These are phyloP conservation scores for Buceros bicornis DNA, from an alignment of 2,797 vertebrate genomes.

Conservation along the genomic window DNA sequence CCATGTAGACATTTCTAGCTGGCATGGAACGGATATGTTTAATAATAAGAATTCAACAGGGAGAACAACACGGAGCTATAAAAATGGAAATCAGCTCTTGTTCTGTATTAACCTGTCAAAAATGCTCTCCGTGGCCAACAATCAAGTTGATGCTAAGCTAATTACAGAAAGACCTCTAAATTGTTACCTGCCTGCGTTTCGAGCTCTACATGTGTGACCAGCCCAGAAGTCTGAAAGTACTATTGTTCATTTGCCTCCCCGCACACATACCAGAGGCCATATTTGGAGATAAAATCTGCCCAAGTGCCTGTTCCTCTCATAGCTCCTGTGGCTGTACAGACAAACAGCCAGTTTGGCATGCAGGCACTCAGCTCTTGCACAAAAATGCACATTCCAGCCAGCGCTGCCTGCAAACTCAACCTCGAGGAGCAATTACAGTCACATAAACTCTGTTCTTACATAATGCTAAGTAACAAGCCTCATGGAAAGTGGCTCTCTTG, in stretches of 20 bases:
- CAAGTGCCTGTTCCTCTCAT: not conserved
- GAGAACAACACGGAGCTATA: not conserved
- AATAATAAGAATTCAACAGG: not conserved
- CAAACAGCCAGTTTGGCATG: not conserved
- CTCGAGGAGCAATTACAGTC: constrained; percentile 38
- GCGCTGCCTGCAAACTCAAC: constrained; percentile 42
- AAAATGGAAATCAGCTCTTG: constrained; percentile 11
- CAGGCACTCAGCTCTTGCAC: not conserved
- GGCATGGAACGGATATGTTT: not conserved
- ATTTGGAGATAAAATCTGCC: not conserved
- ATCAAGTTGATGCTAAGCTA: constrained; percentile 1
- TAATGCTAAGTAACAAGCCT: not conserved
- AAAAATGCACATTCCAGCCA: not conserved
- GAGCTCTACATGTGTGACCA: not conserved
- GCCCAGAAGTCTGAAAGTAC: not conserved
- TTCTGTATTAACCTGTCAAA: constrained; percentile 16
- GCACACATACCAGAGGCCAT: not conserved
- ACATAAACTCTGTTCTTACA: not conserved
- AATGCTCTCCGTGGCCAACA: not conserved
- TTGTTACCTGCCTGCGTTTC: not conserved
- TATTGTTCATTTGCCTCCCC: not conserved
- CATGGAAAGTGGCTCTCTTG: not conserved
- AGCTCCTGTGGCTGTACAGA: not conserved
- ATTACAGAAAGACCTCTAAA: not conserved
- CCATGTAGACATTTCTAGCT: not conserved